Conservation (phyloP, 2,797 vertebrate species). For the Emydoidea blandingii region DNA sequence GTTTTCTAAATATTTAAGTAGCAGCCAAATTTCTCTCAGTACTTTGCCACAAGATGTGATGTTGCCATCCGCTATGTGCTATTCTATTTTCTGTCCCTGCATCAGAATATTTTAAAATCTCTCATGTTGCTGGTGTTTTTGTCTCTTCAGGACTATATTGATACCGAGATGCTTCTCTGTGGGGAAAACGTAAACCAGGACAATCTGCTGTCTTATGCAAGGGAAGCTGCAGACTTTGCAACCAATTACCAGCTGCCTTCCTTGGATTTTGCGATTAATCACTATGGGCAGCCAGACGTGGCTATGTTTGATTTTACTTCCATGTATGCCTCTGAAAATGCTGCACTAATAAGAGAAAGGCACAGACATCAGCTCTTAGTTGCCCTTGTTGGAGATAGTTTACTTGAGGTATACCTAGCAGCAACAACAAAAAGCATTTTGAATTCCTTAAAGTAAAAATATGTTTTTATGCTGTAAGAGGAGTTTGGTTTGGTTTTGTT, state of each 20-base stretch:
- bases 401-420: slow-evolving; percentile 89
- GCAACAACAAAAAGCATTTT: neutral
- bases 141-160: slow-evolving; percentile 88
- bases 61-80: neutral
- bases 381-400: slow-evolving; percentile 94
- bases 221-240: slow-evolving; percentile 96
- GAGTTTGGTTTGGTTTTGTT: neutral
- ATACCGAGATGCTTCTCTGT: slow-evolving; percentile 92
- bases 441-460: neutral
- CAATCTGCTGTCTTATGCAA: slow-evolving; percentile 92
- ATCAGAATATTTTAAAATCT: neutral
- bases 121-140: slow-evolving; percentile 8
- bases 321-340: slow-evolving; percentile 98
- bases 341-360: slow-evolving; percentile 92
- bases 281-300: slow-evolving; percentile 93
- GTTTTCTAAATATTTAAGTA: neutral
- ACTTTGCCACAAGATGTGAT: neutral
- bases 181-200: slow-evolving; percentile 94
- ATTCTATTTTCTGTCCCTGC: rapidly evolving
- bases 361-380: slow-evolving; percentile 94
- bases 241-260: slow-evolving; percentile 97
- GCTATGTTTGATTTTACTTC: slow-evolving; percentile 99
- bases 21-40: neutral
- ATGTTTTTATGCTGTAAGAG: neutral
- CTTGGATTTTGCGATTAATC: slow-evolving; percentile 96